These are phyloP conservation scores for Caradrina clavipalpis DNA, from an alignment of 2,888 invertebrate genomes.

Conservation along the genomic window DNA sequence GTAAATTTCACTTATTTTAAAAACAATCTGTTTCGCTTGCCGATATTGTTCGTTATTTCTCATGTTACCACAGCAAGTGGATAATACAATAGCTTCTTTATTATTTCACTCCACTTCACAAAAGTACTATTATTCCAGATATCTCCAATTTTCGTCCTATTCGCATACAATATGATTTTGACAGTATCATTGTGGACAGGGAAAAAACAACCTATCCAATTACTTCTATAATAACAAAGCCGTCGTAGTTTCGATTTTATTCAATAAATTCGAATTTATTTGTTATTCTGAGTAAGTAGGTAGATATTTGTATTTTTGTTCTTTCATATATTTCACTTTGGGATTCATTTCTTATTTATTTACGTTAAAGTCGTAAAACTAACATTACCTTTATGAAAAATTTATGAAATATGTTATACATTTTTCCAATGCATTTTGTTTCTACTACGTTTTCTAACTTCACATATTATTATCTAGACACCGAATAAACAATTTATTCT, in stretches of 20 bases:
- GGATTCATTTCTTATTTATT: too few species aligned
- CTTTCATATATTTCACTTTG: too few species aligned
- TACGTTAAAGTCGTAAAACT: too few species aligned
- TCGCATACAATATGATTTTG: conserved; percentile 8
- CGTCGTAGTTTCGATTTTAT: conserved; percentile 1
- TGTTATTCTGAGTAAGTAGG: neutral
- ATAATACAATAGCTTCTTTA: neutral
- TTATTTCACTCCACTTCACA: conserved; percentile 21
- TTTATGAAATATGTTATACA: too few species aligned
- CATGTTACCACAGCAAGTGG: neutral
- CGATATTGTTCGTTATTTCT: neutral
- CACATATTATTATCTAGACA: neutral
- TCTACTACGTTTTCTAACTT: neutral
- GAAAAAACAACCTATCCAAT: conserved; percentile 4
- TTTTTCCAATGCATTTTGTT: too few species aligned
- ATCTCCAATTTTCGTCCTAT: neutral
- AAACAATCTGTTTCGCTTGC: neutral
- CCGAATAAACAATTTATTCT: conserved; percentile 12
- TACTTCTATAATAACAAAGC: conserved; percentile 1
- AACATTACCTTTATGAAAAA: too few species aligned
- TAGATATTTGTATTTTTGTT: neutral
- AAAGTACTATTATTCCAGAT: conserved; percentile 1
- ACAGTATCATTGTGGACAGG: conserved; percentile 3
- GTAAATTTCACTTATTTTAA: neutral
- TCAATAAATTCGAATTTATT: conserved; percentile 5